Base-by-base conservation (phyloP, 2,113 vertebrate species). In the Pao palembangensis region DNA sequence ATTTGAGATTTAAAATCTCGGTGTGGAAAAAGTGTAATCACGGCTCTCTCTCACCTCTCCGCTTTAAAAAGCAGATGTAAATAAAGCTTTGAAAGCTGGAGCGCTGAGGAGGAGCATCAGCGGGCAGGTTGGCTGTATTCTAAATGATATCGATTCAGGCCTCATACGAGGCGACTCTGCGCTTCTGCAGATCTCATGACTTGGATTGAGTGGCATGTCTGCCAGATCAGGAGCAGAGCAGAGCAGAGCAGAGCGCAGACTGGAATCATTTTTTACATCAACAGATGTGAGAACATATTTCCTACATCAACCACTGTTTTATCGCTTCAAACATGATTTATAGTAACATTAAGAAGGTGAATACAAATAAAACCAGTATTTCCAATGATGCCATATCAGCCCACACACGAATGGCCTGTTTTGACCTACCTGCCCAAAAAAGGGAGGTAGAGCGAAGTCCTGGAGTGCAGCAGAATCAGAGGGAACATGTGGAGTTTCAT, bases 151-250 rank as follows among this genome's bases (percentile, higher is more conserved):
- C n/a, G 62, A 68, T 63, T 71, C 44, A 59, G 15, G 13, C 44
- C 61, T 75, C 54, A 49, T 61, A 72, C 49, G 52, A 72, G 64
- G 43, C 42, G 1, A 44, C 12, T 46, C 0, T 10, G 31, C 46
- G 47, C 58, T 69, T 73, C 57, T 41, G 43, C 53, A 60, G 58
- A 67, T 78, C 73, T 71, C 73, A 70, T 81, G 81, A 83, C 80
- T 79, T 60, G 64, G 65, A 78, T 73, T 72, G 55, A 74, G 75
- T 21, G 48, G 61, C 50, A 10, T 0, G 25, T 56, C 54, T 78
- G 61, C 67, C 71, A 83, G 78, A 74, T 78, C 68, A 53, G 65
- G 63, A 78, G 68, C 46, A 66, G 25, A 61, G 49, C 20, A 55
- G 63, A 78, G 68, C 46, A 66, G 25, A 61, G 49, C 20, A 55